Percentiles rank a stretch among this genome's conserved stretches.
These are phyloP conservation scores for Takifugu bimaculatus DNA, from an alignment of 2,113 vertebrate genomes.

Conservation along the genomic window DNA sequence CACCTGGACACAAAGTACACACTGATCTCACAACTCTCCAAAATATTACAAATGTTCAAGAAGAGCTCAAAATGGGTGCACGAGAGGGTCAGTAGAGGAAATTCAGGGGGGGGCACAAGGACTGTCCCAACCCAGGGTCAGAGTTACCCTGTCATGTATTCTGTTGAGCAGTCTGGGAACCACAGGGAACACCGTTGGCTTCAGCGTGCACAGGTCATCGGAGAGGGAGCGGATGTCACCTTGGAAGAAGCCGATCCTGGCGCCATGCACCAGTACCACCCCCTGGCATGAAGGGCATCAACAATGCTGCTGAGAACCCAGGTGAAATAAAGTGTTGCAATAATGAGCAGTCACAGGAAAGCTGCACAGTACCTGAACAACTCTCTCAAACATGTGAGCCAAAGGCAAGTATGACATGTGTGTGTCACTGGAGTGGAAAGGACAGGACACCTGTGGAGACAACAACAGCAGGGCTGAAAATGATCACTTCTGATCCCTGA, in stretches of 20 bases:
- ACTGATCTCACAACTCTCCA: too few species aligned
- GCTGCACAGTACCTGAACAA: constrained; percentile 65
- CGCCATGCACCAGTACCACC: constrained; percentile 83
- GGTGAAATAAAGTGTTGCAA: neutral
- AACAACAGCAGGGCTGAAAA: too few species aligned
- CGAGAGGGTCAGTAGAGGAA: too few species aligned
- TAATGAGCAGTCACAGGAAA: constrained; percentile 1
- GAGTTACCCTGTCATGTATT: constrained; percentile 87
- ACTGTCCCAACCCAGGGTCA: too few species aligned
- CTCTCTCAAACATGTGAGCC: constrained; percentile 78
- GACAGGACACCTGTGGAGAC: constrained; percentile 42
- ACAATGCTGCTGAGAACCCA: neutral
- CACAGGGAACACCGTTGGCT: constrained; percentile 90
- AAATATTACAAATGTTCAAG: too few species aligned
- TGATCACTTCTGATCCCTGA: too few species aligned
- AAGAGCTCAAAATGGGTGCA: too few species aligned
- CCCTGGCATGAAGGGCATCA: constrained; percentile 63
- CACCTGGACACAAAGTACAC: too few species aligned
- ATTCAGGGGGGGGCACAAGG: too few species aligned
- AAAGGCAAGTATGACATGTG: constrained; percentile 78
- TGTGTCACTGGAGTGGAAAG: constrained; percentile 56
- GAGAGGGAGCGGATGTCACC: constrained; percentile 89
- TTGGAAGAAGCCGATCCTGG: constrained; percentile 92
- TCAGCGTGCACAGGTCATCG: constrained; percentile 86
- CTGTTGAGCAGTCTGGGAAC: constrained; percentile 92